Base-by-base conservation (phyloP, 2,888 invertebrate genomes). In the Apamea anceps region DNA sequence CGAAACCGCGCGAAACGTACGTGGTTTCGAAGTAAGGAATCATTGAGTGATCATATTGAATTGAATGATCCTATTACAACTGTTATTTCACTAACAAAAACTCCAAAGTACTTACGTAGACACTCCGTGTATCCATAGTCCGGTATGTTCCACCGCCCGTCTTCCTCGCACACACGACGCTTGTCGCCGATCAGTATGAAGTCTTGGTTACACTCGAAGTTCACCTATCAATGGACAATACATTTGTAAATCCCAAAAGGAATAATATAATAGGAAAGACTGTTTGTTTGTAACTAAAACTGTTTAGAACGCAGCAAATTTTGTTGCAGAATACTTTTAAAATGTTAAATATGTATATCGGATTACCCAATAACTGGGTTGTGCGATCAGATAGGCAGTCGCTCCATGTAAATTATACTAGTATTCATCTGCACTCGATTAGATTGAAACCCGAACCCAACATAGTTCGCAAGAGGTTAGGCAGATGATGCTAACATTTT, bases 171-270 rank as follows among this genome's bases (percentile, higher is more conserved):
- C 78, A 98, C 98, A 74, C 99, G 97, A 66, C 99, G 97, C 88
- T 98, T 98, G 96, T 99, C 99, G 1, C 99, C 99, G 79, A 98
- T 97, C 80, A 99, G 95, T 80, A 99, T 98, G 93, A 99, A 99
- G 91, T 98, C 98, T 94, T 99, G 98, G 93, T 99, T 98, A 93
- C 99, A 99, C 93, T 99, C 99, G 93, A 99, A 99, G 77, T 98
- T 98, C 0, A 99, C 99, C 96, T 98, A 87, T 2, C 67, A 57
- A 72, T 57, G 57, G 45, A 80, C 77, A 85, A 84, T 85, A 77
- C 28, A 57, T 63, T 67, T 71, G 21, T 72, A 54, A 73, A 63
- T 72, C 45, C 57, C 67, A 75, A 32, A 67, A 62, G 48, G 60
- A 62, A 74, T n/a, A 78, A 78, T 78, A 80, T 72, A 37, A 48